Base-by-base conservation (phyloP, 2,113 vertebrate genomes). In the Lichenostomus cassidix region DNA sequence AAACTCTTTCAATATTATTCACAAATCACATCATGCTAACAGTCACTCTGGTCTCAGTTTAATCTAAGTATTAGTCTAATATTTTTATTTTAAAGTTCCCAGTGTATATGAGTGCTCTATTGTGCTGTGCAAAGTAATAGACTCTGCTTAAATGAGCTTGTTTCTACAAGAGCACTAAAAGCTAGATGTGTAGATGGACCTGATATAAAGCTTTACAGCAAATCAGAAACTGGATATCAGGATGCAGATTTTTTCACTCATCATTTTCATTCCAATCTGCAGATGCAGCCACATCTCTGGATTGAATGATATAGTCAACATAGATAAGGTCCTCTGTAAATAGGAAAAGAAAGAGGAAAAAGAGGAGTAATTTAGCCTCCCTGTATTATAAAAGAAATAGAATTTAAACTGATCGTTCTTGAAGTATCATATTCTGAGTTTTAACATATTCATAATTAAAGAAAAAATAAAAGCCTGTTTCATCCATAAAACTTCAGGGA, bases 301-400 rank as follows among this genome's bases (percentile, higher is more conserved):
- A n/a, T 19, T 37, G 47, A 79, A 79, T 52, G 1, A 16, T 19
- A 33, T 6, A 37, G 23, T 20, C 18, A 58, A 35, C 4, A 24
- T 6, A 81, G 11, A 46, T 56, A 16, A 74, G 77, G 11, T 19
- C 23, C 6, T 47, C 33, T 37, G 5, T 7, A 59, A 41, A 10
- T 35, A 70, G 10, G 2, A 3, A 13, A 12, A 12, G n/a, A 37
- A 79, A 62, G 17, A 11, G 1, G 1, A 18, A 62, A 41, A 50
- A n/a, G 2, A 37, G 2, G 6, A 49, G 62, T 33, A 29, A 60
- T 80, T 55, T 64, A 80, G 1, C 5, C 11, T 1, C 4, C 2
- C 2, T 52, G 2, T 35, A 27, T 29, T 44, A 39, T 9, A 64
- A 73, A 67, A 58, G 29, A 8, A 46, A 23, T 15, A 47, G 5